Base-by-base conservation (phyloP, 2,888 invertebrate genomes). In the Melipona bicolor region DNA sequence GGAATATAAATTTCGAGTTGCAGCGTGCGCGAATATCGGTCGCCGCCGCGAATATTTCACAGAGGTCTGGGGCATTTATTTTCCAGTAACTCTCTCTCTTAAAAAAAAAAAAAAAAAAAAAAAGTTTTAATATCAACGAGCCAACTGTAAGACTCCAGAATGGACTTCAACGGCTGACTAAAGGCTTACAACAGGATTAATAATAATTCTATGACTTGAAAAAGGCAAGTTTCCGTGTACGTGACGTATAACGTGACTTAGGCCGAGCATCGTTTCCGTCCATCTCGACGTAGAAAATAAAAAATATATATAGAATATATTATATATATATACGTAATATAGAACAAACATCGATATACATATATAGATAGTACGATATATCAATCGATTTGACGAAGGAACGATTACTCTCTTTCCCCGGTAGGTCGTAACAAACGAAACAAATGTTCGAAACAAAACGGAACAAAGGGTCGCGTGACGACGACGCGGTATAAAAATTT, bases 221-320 rank as follows among this genome's bases (percentile, higher is more conserved):
- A 83, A 85, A 88, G 85, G 88, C 88, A 88, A 87, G 88, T 85
- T 83, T 17, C 15, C 32, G 43, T 62, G 72, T 86, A 61, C 82
- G 82, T 88, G 24, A 80, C 77, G 73, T 82, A 32, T 32, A 79
- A 85, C 69, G 79, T 82, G 87, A 87, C 88, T 83, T 88, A 89
- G 84, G 86, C 88, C 89, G 83, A 84, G 82, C 80, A 62, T 84
- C 73, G 78, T 79, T 77, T 83, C 77, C 75, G 76, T 84, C 79
- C 80, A 86, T 76, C 69, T 81, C 77, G 76, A 65, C 65, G 69
- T 81, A 77, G 43, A 52, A n/a, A 75, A 77, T 68, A 75, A 75
- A 69, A 75, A 65, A 73, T 78, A 72, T 77, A 70, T 78, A 77
- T 36, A 76, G 43, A 64, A 78, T 65, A 73, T 75, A 69, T 64